Base-by-base conservation (phyloP, 2,888 invertebrate species). In the Cosmopolites sordidus region DNA sequence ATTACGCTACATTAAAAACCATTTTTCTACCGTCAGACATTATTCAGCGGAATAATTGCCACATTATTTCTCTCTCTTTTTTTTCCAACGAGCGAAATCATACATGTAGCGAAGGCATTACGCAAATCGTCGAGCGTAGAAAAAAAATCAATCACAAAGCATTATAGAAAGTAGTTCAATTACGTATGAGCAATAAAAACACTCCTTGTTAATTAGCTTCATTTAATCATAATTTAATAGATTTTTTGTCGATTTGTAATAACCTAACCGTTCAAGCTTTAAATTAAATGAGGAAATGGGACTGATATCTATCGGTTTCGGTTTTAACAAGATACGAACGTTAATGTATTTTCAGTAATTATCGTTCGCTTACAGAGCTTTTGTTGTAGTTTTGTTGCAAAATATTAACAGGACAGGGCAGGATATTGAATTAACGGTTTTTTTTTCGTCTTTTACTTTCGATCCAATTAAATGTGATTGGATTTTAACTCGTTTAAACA, bases 201-300 rank as follows among this genome's bases (percentile, higher is more conserved):
- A 48, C 54, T 54, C 51, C 51, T 54, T 51, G 51, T 54, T 58
- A 54, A 58, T 58, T 58, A 54, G 54, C 45, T 54, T 53, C 48
- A 58, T 58, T 54, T 54, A 54, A 54, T 58, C 54, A 54, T 54
- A 58, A 58, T 58, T 54, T 43, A 58, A 58, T 54, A 48, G 50
- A 42, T 41, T 51, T 51, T 54, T 54, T 58, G 38, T 22, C 41
- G 40, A 48, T 54, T 57, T 48, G 52, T 46, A 49, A 46, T 53
- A 49, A 49, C 42, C 43, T 51, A 51, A 43, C 51, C 54, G 51
- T 54, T 58, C 54, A 58, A 54, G 58, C 58, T 30, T 58, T 58
- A 58, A 58, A 58, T 58, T 54, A 51, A 54, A 48, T 58, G 51
- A 50, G 51, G 58, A 54, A 54, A 58, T 50, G 42, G 46, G 52